Evolutionary conservation across 1,140 invertebrate species (phyloP).

Genomic region (Dolichoris vasculosae): DNA sequence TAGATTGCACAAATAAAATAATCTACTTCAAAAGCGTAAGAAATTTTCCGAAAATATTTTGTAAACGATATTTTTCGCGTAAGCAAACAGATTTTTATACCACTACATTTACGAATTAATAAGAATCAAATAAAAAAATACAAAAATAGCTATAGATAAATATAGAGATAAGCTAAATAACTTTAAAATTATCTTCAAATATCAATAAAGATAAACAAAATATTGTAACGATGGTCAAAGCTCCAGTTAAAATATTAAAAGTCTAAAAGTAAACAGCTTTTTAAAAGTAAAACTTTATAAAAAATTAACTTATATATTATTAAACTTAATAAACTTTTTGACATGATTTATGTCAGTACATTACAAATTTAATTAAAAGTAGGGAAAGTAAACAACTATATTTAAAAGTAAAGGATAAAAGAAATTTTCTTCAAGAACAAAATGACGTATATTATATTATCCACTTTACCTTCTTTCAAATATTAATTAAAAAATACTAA

Average conservation of each 20-base stretch:
- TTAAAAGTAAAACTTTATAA: background rate
- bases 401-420: background rate
- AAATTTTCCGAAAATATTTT: background rate
- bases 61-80: background rate
- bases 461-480: background rate
- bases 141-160: background rate
- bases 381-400: background rate
- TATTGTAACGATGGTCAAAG: background rate
- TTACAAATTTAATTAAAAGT: background rate
- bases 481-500: background rate
- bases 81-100: background rate
- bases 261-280: background rate
- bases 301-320: background rate
- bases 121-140: background rate
- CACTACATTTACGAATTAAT: background rate
- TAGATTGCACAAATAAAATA: no score
- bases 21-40: background rate
- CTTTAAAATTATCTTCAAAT: background rate
- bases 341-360: background rate
- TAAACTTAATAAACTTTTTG: background rate
- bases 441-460: background rate
- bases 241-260: background rate
- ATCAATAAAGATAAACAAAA: background rate
- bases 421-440: background rate
- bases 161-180: no score